Evolutionary conservation across 2,113 vertebrate genomes (phyloP).

Genomic region (Rutilus rutilus): DNA sequence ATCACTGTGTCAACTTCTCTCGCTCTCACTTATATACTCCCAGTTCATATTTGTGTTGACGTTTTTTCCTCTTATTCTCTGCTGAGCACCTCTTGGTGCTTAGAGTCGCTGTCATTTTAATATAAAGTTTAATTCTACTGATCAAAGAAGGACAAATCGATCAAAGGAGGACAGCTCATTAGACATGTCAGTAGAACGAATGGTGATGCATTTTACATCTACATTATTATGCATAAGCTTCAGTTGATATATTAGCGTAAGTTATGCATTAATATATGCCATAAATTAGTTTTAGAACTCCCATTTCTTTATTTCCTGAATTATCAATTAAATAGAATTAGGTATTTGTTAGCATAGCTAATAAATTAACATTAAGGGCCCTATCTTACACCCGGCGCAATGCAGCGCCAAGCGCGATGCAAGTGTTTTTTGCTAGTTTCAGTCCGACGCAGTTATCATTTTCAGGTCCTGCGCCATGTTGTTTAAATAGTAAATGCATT

Average conservation of each 20-base stretch:
- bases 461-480: too few species aligned
- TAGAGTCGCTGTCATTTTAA: neutral
- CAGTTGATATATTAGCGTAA: neutral
- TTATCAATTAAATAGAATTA: neutral
- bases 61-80: neutral
- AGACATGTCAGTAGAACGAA: neutral
- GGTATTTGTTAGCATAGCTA: neutral
- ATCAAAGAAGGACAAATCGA: neutral
- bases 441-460: too few species aligned
- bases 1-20: constrained; percentile 15
- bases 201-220: neutral
- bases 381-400: too few species aligned
- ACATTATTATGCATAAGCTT: neutral
- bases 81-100: neutral
- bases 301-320: neutral
- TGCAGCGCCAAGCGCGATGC: too few species aligned
- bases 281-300: neutral
- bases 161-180: neutral
- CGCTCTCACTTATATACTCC: neutral
- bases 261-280: neutral
- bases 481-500: too few species aligned
- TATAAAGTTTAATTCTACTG: neutral
- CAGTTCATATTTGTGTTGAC: constrained; percentile 15
- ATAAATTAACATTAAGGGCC: neutral
- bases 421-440: too few species aligned